Percentiles rank a stretch among this genome's conserved stretches.
Conservation (phyloP, 2,797 vertebrate species). For the Anableps anableps region DNA sequence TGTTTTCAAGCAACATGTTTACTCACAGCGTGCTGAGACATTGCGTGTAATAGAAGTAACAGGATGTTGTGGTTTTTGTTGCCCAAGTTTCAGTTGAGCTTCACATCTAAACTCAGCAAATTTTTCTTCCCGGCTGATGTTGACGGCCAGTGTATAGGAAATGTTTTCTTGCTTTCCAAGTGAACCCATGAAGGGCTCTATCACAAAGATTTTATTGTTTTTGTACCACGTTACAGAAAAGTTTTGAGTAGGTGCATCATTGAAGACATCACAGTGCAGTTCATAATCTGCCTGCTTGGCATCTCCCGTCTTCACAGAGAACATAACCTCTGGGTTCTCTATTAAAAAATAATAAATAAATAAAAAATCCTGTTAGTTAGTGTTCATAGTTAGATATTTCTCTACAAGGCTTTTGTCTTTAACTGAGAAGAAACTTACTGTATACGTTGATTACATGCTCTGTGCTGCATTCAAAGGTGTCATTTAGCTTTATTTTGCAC, state of each 20-base stretch:
- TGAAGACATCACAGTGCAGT: conserved; percentile 57
- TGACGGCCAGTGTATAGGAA: background rate
- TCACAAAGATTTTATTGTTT: background rate
- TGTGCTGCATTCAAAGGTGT: conserved; percentile 17
- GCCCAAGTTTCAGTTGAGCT: conserved; percentile 55
- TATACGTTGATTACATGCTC: conserved; percentile 39
- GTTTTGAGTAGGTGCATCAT: conserved; percentile 55
- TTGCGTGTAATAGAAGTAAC: rapidly evolving
- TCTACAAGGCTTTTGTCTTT: background rate
- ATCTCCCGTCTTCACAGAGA: rapidly evolving
- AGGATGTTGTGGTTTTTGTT: background rate
- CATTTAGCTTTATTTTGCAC: conserved; percentile 29
- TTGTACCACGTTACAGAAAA: conserved; percentile 65
- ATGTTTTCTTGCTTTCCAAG: background rate
- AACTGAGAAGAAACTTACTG: conserved; percentile 55
- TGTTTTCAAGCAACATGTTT: background rate
- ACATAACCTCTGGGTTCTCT: conserved; percentile 53
- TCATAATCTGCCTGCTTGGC: background rate
- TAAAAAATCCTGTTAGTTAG: background rate
- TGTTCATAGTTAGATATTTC: background rate
- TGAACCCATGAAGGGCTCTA: rapidly evolving
- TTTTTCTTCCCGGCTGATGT: conserved; percentile 15
- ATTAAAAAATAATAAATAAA: conserved; percentile 7
- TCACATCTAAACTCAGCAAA: conserved; percentile 50
- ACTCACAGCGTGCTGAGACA: conserved; percentile 57